Evolutionary conservation across 2,797 vertebrate genomes (phyloP), one percentile per base, ranked within the genome.

Genomic region (Bufotes viridis): DNA sequence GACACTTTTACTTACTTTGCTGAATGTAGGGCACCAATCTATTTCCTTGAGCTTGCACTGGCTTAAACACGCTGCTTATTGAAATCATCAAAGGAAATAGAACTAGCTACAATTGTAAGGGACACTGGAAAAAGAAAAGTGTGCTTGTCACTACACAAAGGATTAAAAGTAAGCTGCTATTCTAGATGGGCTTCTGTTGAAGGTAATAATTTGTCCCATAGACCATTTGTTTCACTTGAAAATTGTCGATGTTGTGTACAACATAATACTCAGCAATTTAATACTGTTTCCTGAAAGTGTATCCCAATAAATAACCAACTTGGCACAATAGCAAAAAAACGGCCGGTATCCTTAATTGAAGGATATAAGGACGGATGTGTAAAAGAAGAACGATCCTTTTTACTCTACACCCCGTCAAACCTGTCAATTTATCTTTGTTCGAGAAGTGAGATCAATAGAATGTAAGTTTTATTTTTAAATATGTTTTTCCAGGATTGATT

Each of bases 61-160:
- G 74, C 0, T 2, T 80, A 83, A 94, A 92, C 85, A 88, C 90
- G 55, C 89, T 89, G 91, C 78, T 92, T 24, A 2, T 70, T 90
- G 85, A 84, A 89, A 20, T 86, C 90, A 91, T 86, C 90, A 90
- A 90, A 91, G 86, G 87, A 89, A 82, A 85, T 80, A 78, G 5
- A 70, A 29, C 84, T 88, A 92, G 87, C 88, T 87, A 90, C 90
- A 90, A 91, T 87, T 89, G 80, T 53, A 51, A 86, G 84, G n/a
- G 80, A 82, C 78, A 78, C 69, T 78, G 74, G 60, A 53, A 87
- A 82, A 78, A 78, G 84, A 87, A 89, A 65, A 87, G 70, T 87
- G 74, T 55, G 65, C 74, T 87, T 84, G 84, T 84, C 42, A 55
- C 72, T n/a, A 57, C 57, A 86, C 88, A 89, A 89, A 87, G 75